Evolutionary conservation across 2,113 vertebrate genomes (phyloP).

Genomic region (Catharus bicknelli): DNA sequence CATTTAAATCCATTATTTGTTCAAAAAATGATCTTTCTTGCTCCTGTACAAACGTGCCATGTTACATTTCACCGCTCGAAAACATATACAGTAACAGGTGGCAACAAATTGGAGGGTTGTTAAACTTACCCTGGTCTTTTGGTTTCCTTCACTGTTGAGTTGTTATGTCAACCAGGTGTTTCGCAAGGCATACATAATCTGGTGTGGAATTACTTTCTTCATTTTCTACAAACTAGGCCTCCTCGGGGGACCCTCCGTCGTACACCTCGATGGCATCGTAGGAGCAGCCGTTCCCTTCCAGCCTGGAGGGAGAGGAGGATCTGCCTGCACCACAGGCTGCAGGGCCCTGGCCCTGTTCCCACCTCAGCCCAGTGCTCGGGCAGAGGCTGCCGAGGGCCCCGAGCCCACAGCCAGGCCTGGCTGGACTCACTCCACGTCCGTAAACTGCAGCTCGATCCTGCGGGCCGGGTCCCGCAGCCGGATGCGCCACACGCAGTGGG

Average conservation of each 20-base stretch:
- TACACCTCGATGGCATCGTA: too few relatives aligned
- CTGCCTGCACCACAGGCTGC: too few relatives aligned
- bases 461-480: rapidly evolving
- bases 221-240: not conserved
- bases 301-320: too few relatives aligned
- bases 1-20: too few relatives aligned
- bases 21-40: too few relatives aligned
- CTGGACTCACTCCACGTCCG: not conserved
- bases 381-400: not conserved
- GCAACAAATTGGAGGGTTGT: not conserved
- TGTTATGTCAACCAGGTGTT: not conserved
- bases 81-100: not conserved
- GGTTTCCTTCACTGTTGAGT: not conserved
- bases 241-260: rapidly evolving
- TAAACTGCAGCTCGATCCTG: not conserved
- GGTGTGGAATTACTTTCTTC: not conserved
- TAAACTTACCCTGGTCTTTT: not conserved
- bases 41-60: too few relatives aligned
- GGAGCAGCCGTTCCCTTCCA: too few relatives aligned
- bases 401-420: rapidly evolving
- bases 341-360: too few relatives aligned
- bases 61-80: too few relatives aligned
- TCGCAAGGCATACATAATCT: not conserved
- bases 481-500: not conserved
- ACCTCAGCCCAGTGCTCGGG: rapidly evolving